Evolutionary conservation across 1,140 invertebrate genomes (phyloP), one percentile per base, ranked within the genome.

Genomic region (Drosophila nasuta): DNA sequence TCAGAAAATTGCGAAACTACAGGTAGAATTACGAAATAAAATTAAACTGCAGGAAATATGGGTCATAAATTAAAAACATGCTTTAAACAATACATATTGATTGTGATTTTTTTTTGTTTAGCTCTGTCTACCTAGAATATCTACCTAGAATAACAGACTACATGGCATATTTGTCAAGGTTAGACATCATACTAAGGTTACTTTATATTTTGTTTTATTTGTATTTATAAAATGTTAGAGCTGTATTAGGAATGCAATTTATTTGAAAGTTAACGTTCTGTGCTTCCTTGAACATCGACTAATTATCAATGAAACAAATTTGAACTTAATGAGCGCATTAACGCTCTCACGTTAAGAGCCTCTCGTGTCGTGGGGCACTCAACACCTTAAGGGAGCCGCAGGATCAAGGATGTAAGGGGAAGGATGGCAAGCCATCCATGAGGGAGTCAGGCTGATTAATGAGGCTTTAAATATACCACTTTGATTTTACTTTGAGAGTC

Each of bases 381-480:
- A 71, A 62, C 70, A 66, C 64, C 64, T 57, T 58, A 56, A 28
- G 10, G 33, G 2, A 10, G 13, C 30, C 38, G 25, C 46, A 51
- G 13, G 20, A n/a, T 10, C 4, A 43, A 17, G 20, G 38, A 20
- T 25, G 3, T 45, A 2, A 4, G 63, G 13, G 6, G 35, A 51
- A 62, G 38, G 48, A 57, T 38, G 60, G 57, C 35, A 66, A 68
- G 80, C 63, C 38, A 25, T 25, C 20, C 20, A 25, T 25, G 20
- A 25, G 20, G 20, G 38, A 41, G 64, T 54, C 64, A 56, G 73
- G 59, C 83, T 91, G 88, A 91, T 91, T 91, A 91, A 91, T 91
- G 88, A 91, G 88, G 83, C 88, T 85, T 91, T 91, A 91, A 91
- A 91, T 91, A 91, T 91, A 81, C 88, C 88, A 91, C 88, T 91